Conservation (phyloP, 2,888 invertebrate species). For the Geotrupes spiniger region DNA sequence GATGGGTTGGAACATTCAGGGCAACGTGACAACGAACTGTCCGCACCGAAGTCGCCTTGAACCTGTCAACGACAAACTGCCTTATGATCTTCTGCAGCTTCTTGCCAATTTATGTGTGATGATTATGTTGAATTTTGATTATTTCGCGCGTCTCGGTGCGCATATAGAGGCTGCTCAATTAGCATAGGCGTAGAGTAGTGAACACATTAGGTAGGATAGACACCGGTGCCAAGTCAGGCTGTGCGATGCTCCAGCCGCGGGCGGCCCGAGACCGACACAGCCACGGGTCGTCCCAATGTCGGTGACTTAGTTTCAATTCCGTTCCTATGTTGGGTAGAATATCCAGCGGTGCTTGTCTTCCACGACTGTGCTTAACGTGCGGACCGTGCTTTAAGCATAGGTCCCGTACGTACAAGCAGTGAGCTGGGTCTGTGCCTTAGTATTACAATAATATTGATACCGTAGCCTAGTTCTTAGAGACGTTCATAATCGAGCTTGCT, state of each 20-base stretch:
- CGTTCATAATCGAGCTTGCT: constrained; percentile 47
- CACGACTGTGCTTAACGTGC: constrained; percentile 45
- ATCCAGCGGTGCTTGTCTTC: constrained; percentile 52
- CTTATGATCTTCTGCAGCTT: constrained; percentile 44
- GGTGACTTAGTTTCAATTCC: constrained; percentile 43
- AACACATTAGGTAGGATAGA: constrained; percentile 20
- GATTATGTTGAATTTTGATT: constrained; percentile 45
- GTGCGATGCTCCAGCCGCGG: constrained; percentile 35
- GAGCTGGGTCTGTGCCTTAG: constrained; percentile 54
- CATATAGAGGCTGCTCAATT: constrained; percentile 48
- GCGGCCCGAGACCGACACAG: constrained; percentile 29
- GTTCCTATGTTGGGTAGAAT: constrained; percentile 51
- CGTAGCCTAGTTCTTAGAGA: constrained; percentile 43
- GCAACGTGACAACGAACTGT: constrained; percentile 39
- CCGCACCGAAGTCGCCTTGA: constrained; percentile 45
- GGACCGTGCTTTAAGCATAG: constrained; percentile 21
- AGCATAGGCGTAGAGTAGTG: constrained; percentile 38
- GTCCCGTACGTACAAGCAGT: constrained; percentile 44
- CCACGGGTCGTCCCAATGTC: constrained; percentile 28
- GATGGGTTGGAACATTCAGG: constrained; percentile 54
- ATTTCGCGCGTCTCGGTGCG: constrained; percentile 40
- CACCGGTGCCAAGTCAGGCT: constrained; percentile 33
- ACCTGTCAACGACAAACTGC: constrained; percentile 35
- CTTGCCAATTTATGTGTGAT: constrained; percentile 48
- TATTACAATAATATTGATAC: constrained; percentile 53